These are phyloP conservation scores for Acrobasis consociella DNA, from an alignment of 2,888 invertebrate species.

Conservation along the genomic window DNA sequence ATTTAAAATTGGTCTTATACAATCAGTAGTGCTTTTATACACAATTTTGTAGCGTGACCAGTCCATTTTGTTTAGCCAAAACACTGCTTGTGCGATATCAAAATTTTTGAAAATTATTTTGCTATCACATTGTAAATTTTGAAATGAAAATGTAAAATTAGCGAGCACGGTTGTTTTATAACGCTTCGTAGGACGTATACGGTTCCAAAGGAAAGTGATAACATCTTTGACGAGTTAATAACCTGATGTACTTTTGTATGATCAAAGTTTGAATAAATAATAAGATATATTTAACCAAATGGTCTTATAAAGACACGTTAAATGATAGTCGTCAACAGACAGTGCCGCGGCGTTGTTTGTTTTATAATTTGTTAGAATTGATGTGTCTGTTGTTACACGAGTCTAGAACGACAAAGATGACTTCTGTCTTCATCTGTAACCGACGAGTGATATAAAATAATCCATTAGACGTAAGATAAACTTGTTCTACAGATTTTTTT, in stretches of 20 bases:
- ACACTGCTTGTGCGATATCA: slow-evolving; percentile 72
- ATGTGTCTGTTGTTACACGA: slow-evolving; percentile 50
- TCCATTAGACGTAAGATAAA: slow-evolving; percentile 40
- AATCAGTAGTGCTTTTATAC: slow-evolving; percentile 81
- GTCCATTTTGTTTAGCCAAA: slow-evolving; percentile 82
- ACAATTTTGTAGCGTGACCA: slow-evolving; percentile 75
- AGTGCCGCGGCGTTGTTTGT: slow-evolving; percentile 55
- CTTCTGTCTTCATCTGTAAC: slow-evolving; percentile 45
- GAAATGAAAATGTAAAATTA: slow-evolving; percentile 52
- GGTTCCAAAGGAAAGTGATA: slow-evolving; percentile 43
- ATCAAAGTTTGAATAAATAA: slow-evolving; percentile 55
- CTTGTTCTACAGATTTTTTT: slow-evolving; percentile 44
- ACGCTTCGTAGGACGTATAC: slow-evolving; percentile 65
- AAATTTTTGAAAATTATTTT: slow-evolving; percentile 74
- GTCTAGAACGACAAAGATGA: slow-evolving; percentile 64
- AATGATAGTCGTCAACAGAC: slow-evolving; percentile 52
- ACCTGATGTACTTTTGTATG: slow-evolving; percentile 62
- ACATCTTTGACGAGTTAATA: slow-evolving; percentile 35
- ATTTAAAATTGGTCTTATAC: slow-evolving; percentile 78
- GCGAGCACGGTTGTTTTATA: slow-evolving; percentile 54
- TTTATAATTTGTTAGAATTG: slow-evolving; percentile 59
- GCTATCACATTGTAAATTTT: slow-evolving; percentile 71
- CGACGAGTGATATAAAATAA: slow-evolving; percentile 41
- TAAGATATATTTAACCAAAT: slow-evolving; percentile 55
- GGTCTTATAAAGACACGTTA: slow-evolving; percentile 68